These are phyloP conservation scores for Caranx ignobilis DNA, from an alignment of 2,113 vertebrate species.

Conservation along the genomic window DNA sequence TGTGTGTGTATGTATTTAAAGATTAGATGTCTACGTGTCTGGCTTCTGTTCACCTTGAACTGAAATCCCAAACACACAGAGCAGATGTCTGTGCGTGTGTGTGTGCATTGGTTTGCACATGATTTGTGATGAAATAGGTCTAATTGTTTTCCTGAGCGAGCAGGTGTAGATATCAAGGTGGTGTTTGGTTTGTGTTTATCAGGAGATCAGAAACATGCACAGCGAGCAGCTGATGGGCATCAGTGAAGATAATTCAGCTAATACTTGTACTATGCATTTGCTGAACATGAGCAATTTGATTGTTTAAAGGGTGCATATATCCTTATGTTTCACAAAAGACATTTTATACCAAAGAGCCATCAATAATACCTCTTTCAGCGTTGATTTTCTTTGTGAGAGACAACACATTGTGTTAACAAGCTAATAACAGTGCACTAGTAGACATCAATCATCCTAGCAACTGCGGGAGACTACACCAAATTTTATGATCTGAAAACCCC, in stretches of 20 bases:
- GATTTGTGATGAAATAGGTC: too few relatives aligned
- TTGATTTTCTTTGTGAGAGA: neutral
- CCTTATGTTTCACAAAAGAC: too few relatives aligned
- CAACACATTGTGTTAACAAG: neutral
- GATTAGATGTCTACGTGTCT: neutral
- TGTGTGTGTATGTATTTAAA: neutral
- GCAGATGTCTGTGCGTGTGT: too few relatives aligned
- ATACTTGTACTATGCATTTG: neutral
- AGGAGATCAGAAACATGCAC: slow-evolving; percentile 97
- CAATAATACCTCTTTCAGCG: neutral
- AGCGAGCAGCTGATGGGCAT: slow-evolving; percentile 98
- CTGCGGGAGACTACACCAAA: too few relatives aligned
- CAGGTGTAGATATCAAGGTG: neutral
- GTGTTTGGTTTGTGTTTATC: slow-evolving; percentile 56
- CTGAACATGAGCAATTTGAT: too few relatives aligned
- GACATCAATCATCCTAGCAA: neutral
- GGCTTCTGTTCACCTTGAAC: too few relatives aligned
- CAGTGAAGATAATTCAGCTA: slow-evolving; percentile 80
- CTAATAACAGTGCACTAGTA: neutral
- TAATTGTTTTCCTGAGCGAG: too few relatives aligned
- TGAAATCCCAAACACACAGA: too few relatives aligned
- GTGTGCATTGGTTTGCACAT: neutral
- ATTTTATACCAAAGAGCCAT: neutral
- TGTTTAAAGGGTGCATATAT: neutral
- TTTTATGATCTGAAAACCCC: neutral